Evolutionary conservation across 2,797 vertebrate genomes (phyloP), one percentile per base, ranked within the genome.

Genomic region (Ctenochaetus hawaiiensis): DNA sequence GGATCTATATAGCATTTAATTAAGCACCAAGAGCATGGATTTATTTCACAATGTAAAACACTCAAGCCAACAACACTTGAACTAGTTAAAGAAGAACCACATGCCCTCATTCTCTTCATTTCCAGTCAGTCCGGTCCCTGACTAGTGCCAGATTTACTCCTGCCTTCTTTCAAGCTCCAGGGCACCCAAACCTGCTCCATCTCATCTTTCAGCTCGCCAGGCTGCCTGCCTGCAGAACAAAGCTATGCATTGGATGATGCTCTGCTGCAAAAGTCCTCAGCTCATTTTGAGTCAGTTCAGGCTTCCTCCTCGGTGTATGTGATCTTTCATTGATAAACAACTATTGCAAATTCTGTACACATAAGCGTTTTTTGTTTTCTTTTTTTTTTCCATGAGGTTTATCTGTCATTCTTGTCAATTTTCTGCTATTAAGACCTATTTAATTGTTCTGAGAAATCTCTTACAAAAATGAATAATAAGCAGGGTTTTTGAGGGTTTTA

Each of bases 221-320:
- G 41, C 72, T 59, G 71, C 54, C 44, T 58, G 52, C 48, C 70
- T 83, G 66, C 54, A 20, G 72, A 60, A 72, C 48, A 64, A 78
- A 81, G 75, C 88, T 85, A 85, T 82, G 84, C 83, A 84, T n/a
- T 67, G 52, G 72, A 61, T 52, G 68, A 77, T 20, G 60, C 67
- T 65, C 54, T 58, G 66, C 82, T 74, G 26, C 51, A 49, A 8
- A 47, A 43, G 13, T 18, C 26, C 18, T 34, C 22, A 1, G 64
- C 61, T 71, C 62, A 65, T 51, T 82, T 73, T 47, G 53, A 64
- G 51, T 77, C 72, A 6, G 14, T 64, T 69, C 60, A 52, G 67
- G 51, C 44, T 67, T 63, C 20, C 22, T 30, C 47, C 41, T 49
- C 61, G 37, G 11, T 63, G n/a, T 20, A 30, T 54, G 54, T 69